phyloP scores from a whole-genome alignment of 2,888 invertebrate genomes.

The Conops quadrifasciatus region DNA sequence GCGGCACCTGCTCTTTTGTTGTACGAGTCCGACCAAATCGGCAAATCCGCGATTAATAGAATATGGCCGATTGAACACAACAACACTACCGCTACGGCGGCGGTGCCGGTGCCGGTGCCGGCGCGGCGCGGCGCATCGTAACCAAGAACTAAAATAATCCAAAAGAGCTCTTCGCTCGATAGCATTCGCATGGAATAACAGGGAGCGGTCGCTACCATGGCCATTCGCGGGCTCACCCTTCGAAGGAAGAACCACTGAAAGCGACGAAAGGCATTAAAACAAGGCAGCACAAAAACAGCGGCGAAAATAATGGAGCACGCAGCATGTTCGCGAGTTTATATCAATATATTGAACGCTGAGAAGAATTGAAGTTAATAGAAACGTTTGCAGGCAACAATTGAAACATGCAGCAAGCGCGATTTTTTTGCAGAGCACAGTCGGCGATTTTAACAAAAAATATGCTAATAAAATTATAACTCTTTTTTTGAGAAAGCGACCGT shows the following conservation, averaged over 20 bases:
- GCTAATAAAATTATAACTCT: neutral
- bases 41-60: constrained; percentile 18
- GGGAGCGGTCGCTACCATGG: too few species aligned
- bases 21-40: too few species aligned
- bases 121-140: neutral
- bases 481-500: too few species aligned
- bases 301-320: neutral
- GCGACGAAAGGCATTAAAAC: neutral
- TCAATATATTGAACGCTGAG: neutral
- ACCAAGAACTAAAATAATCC: too few species aligned
- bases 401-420: neutral
- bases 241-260: too few species aligned
- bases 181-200: too few species aligned
- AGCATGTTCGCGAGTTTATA: constrained; percentile 1
- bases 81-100: neutral
- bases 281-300: neutral
- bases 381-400: neutral
- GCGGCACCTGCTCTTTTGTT: neutral
- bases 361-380: constrained; percentile 10
- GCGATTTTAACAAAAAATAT: neutral
- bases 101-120: neutral
- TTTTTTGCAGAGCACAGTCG: neutral
- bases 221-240: too few species aligned
- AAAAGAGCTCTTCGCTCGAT: too few species aligned
- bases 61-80: neutral